Evolutionary conservation across 2,888 invertebrate species (phyloP).

Genomic region (Cantharis flavilabris): DNA sequence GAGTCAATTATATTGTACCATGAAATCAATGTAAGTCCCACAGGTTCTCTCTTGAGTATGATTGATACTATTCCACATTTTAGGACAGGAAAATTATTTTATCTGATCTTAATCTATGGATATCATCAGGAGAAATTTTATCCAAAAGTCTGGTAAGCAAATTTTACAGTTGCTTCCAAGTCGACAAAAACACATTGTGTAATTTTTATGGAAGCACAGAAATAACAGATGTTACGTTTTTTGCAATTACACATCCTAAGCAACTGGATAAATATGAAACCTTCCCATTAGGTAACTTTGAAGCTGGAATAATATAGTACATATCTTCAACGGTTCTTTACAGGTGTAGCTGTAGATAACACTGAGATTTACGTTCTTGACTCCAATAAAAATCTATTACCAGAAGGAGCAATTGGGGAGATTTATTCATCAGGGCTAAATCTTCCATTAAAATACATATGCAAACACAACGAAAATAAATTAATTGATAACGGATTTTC

Average conservation of each 20-base stretch:
- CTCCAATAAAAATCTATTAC: slow-evolving; percentile 71
- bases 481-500: slow-evolving; percentile 78
- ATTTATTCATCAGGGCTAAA: slow-evolving; percentile 80
- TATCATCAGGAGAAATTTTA: slow-evolving; percentile 87
- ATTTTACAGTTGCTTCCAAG: slow-evolving; percentile 75
- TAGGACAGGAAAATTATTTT: slow-evolving; percentile 58
- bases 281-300: slow-evolving; percentile 75
- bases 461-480: slow-evolving; percentile 71
- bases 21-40: slow-evolving; percentile 58
- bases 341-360: slow-evolving; percentile 78
- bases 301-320: not conserved
- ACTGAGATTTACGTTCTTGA: slow-evolving; percentile 80
- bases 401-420: slow-evolving; percentile 77
- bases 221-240: slow-evolving; percentile 88
- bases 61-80: too few relatives aligned
- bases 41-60: too few relatives aligned
- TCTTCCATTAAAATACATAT: slow-evolving; percentile 80
- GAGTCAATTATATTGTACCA: slow-evolving; percentile 79
- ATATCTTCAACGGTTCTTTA: not conserved
- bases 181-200: slow-evolving; percentile 68
- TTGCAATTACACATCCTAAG: slow-evolving; percentile 64
- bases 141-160: slow-evolving; percentile 71
- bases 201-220: slow-evolving; percentile 93
- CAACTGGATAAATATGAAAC: slow-evolving; percentile 68
- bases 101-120: slow-evolving; percentile 71